Conservation (phyloP, 2,797 vertebrate species). For the Meriones psammophilus region DNA sequence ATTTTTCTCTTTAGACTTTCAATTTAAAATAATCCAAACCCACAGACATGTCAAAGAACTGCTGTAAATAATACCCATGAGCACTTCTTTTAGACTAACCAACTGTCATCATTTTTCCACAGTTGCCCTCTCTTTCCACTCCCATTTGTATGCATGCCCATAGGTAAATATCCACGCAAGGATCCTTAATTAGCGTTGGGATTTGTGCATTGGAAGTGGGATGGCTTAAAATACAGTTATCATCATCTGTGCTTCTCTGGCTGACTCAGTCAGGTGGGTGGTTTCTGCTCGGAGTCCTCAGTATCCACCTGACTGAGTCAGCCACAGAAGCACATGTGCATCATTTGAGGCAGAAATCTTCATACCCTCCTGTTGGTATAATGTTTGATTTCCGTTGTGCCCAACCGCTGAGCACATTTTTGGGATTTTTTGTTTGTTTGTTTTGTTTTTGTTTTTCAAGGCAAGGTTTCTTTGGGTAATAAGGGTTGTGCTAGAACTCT, state of each 20-base stretch:
- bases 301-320: no score
- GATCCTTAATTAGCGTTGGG: background rate
- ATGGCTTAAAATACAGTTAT: background rate
- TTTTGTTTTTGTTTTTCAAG: no score
- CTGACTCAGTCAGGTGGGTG: background rate
- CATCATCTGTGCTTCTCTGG: background rate
- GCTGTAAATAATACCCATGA: background rate
- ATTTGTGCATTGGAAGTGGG: background rate
- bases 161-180: background rate
- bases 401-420: background rate
- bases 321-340: background rate
- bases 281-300: background rate
- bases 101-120: background rate
- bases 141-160: accelerated
- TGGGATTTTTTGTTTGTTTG: no score
- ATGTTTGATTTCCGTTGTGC: no score
- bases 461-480: no score
- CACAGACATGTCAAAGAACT: background rate
- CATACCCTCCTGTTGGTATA: no score
- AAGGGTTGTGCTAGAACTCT: no score
- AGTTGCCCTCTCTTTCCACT: background rate
- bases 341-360: background rate
- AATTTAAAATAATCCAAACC: background rate
- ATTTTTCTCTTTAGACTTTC: background rate
- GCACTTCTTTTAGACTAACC: background rate